phyloP scores from a whole-genome alignment of 2,113 vertebrate species.

The Cercocebus atys region DNA sequence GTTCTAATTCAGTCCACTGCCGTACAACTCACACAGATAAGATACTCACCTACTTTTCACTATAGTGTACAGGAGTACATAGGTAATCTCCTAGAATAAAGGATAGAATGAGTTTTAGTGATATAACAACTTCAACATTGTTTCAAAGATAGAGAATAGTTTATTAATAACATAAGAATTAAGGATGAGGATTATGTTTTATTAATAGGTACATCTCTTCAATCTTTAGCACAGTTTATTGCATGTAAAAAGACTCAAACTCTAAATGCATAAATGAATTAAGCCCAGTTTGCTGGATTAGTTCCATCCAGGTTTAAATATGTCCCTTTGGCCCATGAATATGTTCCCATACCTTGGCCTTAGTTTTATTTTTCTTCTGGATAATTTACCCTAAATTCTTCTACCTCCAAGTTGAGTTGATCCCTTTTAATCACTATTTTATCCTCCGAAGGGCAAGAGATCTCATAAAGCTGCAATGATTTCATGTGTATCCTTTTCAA shows the following conservation, averaged over 20 bases:
- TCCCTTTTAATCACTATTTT: conserved; percentile 17
- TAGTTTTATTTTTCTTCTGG: neutral
- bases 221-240: neutral
- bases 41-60: neutral
- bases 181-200: neutral
- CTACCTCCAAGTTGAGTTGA: neutral
- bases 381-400: neutral
- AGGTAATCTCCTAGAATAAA: neutral
- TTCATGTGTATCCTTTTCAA: neutral
- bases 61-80: neutral
- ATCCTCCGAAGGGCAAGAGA: neutral
- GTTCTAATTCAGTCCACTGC: neutral
- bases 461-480: neutral
- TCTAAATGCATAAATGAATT: neutral
- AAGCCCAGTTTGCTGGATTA: neutral
- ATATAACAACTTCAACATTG: neutral
- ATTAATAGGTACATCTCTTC: neutral
- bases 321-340: neutral
- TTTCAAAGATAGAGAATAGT: neutral
- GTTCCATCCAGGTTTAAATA: neutral
- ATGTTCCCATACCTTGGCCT: neutral
- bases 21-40: neutral
- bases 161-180: conserved; percentile 21
- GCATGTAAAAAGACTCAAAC: neutral
- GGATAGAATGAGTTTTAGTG: neutral